Percentiles rank a stretch among this genome's conserved stretches.
Evolutionary conservation across 2,113 vertebrate genomes (phyloP).

Genomic region (Stictonetta naevosa): DNA sequence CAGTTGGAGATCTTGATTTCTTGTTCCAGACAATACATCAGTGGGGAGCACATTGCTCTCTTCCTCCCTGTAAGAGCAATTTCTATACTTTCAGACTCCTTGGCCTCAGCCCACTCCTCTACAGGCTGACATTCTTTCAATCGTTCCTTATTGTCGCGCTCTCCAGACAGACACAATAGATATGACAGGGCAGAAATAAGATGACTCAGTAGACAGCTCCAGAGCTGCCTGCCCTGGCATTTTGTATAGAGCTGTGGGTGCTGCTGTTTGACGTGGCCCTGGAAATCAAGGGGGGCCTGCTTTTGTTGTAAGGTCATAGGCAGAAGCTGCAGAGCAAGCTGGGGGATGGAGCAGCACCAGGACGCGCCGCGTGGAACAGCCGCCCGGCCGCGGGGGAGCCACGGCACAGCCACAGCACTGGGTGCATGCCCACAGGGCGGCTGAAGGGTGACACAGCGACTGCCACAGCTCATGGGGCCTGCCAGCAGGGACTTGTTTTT

Average conservation of each 20-base stretch:
- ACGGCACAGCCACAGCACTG: too few relatives aligned
- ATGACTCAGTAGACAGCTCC: not conserved
- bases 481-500: not conserved
- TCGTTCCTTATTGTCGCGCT: not conserved
- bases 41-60: not conserved
- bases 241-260: not conserved
- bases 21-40: not conserved
- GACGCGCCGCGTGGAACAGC: not conserved
- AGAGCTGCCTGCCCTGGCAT: not conserved
- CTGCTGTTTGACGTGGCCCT: rapidly evolving
- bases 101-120: too few relatives aligned
- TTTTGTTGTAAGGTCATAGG: too few relatives aligned
- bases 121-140: not conserved
- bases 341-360: not conserved
- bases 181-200: not conserved
- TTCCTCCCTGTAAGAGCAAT: too few relatives aligned
- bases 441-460: not conserved
- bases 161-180: not conserved
- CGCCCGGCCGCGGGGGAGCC: rapidly evolving
- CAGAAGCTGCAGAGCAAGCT: not conserved
- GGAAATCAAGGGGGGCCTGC: rapidly evolving
- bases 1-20: not conserved
- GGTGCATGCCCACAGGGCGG: not conserved
- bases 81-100: not conserved
- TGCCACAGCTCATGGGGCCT: not conserved